Base-by-base conservation (phyloP, 2,888 invertebrate genomes). In the Teleiodes luculella region DNA sequence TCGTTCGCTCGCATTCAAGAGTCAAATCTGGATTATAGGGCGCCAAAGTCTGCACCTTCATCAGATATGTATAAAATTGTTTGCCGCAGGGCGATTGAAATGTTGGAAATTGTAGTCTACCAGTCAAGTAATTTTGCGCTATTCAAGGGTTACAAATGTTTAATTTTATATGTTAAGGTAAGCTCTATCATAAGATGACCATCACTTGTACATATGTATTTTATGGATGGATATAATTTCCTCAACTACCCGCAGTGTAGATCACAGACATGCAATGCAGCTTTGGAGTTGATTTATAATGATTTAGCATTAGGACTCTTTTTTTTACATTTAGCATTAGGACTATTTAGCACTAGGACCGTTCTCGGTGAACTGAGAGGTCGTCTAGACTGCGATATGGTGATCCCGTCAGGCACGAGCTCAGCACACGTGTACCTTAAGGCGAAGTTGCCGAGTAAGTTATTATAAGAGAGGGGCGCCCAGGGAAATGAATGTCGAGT, bases 401-500 rank as follows among this genome's bases (percentile, higher is more conserved):
- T 58, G 67, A 60, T 68, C 69, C 68, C 62, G 62, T 66, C 67
- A 68, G 45, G 45, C 13, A 33, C 20, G 55, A 54, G 61, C 62
- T 61, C 16, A 13, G 52, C 62, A 59, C 58, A 76, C 64, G 65
- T 65, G 67, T 79, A 78, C 83, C 86, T 86, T 82, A 82, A 86
- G 86, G 83, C 77, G 76, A 80, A 84, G 79, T 83, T 83, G 69
- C 80, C 79, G 75, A 77, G 81, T 87, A 87, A 87, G 86, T 88
- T 89, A 88, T 88, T 87, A 88, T 86, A 88, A 86, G 88, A 86
- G 87, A 85, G 82, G 82, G 78, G 86, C 87, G 87, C 80, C 88
- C 61, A 67, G 88, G 88, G 88, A 89, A 89, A 89, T 89, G 88
- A 88, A 87, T 89, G 85, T 83, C 82, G 86, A 88, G 84, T 86